Conservation (phyloP, 2,888 invertebrate genomes). For the Drosophila conformis region DNA sequence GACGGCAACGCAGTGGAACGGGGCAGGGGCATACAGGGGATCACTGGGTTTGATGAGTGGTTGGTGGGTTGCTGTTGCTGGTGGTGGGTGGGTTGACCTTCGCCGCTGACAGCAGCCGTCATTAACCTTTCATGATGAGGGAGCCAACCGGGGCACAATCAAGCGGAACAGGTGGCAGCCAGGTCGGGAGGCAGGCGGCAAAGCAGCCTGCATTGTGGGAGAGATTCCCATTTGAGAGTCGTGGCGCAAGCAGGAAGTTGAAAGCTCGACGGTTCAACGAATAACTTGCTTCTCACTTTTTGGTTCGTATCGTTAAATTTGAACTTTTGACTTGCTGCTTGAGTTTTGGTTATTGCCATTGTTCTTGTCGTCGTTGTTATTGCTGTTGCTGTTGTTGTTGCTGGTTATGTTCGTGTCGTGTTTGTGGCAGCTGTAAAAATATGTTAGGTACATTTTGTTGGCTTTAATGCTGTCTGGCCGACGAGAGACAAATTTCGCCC, state of each 20-base stretch:
- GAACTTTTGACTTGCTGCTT: conserved; percentile 60
- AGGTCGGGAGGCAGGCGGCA: neutral
- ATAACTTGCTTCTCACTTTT: conserved; percentile 27
- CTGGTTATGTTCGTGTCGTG: conserved; percentile 32
- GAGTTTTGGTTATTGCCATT: conserved; percentile 24
- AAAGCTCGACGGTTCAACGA: conserved; percentile 5
- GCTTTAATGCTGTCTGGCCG: conserved; percentile 42
- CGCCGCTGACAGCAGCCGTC: conserved; percentile 80
- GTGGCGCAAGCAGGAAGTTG: conserved; percentile 37
- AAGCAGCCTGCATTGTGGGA: conserved; percentile 13
- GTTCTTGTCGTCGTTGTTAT: conserved; percentile 11
- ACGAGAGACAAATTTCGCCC: conserved; percentile 25
- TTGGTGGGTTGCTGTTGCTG: conserved; percentile 4
- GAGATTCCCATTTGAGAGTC: conserved; percentile 7
- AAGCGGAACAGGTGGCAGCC: conserved; percentile 73
- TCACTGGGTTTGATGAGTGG: conserved; percentile 15
- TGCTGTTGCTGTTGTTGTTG: conserved; percentile 12
- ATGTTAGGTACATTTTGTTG: conserved; percentile 34
- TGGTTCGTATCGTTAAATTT: conserved; percentile 36
- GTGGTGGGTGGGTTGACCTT: conserved; percentile 59
- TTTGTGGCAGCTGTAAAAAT: conserved; percentile 33
- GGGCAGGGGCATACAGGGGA: conserved; percentile 9
- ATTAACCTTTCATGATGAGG: conserved; percentile 78
- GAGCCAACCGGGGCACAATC: conserved; percentile 67
- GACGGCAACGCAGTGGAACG: conserved; percentile 17